Conservation (phyloP, 2,113 vertebrate species). For the Serinus canaria region DNA sequence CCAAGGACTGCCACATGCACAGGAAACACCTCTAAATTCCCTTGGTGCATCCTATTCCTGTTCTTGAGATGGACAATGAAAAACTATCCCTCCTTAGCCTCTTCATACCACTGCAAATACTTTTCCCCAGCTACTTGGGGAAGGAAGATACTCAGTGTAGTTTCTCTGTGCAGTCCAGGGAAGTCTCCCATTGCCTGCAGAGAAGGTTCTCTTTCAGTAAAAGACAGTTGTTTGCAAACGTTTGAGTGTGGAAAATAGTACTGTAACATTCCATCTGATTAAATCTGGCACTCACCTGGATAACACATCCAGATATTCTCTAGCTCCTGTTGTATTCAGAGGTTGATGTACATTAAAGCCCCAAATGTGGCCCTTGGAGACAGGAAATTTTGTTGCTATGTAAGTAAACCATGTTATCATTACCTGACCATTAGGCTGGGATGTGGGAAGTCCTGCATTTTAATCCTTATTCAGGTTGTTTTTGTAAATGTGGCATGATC, state of each 20-base stretch:
- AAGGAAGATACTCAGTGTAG: background rate
- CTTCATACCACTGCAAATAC: background rate
- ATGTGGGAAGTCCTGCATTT: background rate
- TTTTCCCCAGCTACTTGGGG: background rate
- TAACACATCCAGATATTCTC: background rate
- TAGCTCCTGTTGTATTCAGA: background rate
- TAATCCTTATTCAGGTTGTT: background rate
- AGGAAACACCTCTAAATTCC: background rate
- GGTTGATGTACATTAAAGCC: background rate
- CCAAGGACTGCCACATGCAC: background rate
- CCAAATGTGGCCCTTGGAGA: background rate
- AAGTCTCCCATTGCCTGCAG: background rate
- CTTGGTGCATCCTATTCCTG: background rate
- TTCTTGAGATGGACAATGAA: background rate
- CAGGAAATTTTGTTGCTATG: accelerated
- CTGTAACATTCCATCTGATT: background rate
- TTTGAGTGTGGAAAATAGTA: background rate
- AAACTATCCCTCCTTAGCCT: background rate
- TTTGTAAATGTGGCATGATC: background rate
- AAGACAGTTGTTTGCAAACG: background rate
- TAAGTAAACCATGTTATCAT: background rate
- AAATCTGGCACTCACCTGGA: background rate
- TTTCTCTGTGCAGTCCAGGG: background rate
- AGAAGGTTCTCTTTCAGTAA: background rate
- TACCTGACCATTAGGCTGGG: background rate